Conservation (phyloP, 2,888 invertebrate genomes). For the Drosophila birchii region DNA sequence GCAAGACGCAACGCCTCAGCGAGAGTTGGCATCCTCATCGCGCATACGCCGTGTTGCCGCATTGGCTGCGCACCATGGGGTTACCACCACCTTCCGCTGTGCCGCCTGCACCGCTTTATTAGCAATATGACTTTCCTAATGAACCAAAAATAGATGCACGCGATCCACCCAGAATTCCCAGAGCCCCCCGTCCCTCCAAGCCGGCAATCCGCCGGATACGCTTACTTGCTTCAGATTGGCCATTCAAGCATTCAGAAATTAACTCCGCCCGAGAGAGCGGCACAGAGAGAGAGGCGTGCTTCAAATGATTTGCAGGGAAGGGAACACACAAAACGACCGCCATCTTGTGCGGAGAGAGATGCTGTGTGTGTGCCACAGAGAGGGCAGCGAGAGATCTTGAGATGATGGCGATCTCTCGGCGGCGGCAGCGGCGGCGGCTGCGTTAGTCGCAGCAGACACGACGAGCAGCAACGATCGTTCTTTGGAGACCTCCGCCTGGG, state of each 20-base stretch:
- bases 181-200: slow-evolving; percentile 78
- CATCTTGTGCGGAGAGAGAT: slow-evolving; percentile 11
- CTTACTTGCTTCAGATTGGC: slow-evolving; percentile 85
- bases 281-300: slow-evolving; percentile 16
- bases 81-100: slow-evolving; percentile 8
- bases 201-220: slow-evolving; percentile 73
- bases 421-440: neutral
- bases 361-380: slow-evolving; percentile 32
- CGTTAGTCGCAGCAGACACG: slow-evolving; percentile 83
- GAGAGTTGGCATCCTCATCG: slow-evolving; percentile 53
- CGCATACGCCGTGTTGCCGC: slow-evolving; percentile 38
- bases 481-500: slow-evolving; percentile 40
- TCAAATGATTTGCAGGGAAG: too few species aligned
- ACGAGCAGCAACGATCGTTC: slow-evolving; percentile 82
- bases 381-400: slow-evolving; percentile 53
- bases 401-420: neutral
- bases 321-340: too few species aligned
- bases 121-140: slow-evolving; percentile 79
- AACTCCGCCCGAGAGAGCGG: slow-evolving; percentile 83
- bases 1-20: slow-evolving; percentile 78
- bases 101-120: slow-evolving; percentile 67
- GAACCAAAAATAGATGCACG: slow-evolving; percentile 78
- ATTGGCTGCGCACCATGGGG: slow-evolving; percentile 29
- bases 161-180: slow-evolving; percentile 52
- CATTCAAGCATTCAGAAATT: slow-evolving; percentile 84